Percentiles rank a stretch among this genome's conserved stretches.
Evolutionary conservation across 1,140 invertebrate genomes (phyloP).

Genomic region (Hesperophylax magnus): DNA sequence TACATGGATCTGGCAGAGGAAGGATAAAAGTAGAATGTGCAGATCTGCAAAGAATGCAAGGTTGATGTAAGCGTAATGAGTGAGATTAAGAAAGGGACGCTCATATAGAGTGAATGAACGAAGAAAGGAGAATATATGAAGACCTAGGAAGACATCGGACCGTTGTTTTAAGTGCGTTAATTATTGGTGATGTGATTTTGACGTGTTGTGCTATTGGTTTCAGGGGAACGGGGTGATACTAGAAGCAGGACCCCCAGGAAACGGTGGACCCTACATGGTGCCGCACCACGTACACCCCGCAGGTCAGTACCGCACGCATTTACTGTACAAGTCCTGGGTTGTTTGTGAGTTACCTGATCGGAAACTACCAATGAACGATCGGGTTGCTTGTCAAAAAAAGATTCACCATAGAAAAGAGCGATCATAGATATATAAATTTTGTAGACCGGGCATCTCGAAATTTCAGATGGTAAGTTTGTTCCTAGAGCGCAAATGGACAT

Average conservation of each 20-base stretch:
- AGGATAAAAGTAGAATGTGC: too few relatives aligned
- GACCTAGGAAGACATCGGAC: too few relatives aligned
- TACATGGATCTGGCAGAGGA: too few relatives aligned
- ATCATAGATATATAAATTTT: too few relatives aligned
- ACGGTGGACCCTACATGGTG: conserved; percentile 51
- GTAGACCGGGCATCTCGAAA: too few relatives aligned
- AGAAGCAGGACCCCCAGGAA: conserved; percentile 46
- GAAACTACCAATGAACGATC: too few relatives aligned
- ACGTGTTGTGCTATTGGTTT: not conserved
- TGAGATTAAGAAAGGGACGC: not conserved
- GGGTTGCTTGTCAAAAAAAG: too few relatives aligned
- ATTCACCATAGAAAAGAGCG: too few relatives aligned
- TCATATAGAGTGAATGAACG: not conserved
- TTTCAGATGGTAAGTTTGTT: too few relatives aligned
- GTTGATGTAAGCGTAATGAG: not conserved
- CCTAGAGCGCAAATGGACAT: too few relatives aligned
- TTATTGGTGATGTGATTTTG: not conserved
- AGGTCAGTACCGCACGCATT: conserved; percentile 21
- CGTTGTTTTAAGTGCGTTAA: not conserved
- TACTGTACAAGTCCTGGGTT: not conserved
- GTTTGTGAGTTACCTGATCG: too few relatives aligned
- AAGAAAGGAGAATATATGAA: not conserved
- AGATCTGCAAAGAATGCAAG: too few relatives aligned
- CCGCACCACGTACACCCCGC: conserved; percentile 48
- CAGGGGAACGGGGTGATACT: conserved; percentile 43